phyloP scores from a whole-genome alignment of 2,113 vertebrate genomes.

The Rhinogobius similis region DNA sequence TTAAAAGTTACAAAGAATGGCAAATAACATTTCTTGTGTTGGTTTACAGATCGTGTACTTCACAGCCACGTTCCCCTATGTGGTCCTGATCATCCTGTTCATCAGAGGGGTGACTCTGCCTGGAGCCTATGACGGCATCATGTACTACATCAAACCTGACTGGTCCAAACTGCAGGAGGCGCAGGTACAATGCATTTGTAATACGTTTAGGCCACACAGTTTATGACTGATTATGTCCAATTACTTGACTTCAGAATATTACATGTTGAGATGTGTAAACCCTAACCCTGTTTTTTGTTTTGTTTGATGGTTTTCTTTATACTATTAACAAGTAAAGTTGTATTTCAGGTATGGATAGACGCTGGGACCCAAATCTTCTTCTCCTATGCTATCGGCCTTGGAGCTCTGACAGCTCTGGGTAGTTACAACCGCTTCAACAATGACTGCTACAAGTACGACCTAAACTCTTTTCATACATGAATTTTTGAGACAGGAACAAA shows the following conservation, averaged over 20 bases:
- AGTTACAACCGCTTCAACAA: slow-evolving; percentile 86
- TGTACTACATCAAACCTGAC: slow-evolving; percentile 80
- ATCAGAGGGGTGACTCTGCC: slow-evolving; percentile 79
- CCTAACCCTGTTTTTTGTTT: background rate
- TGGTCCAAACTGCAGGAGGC: slow-evolving; percentile 81
- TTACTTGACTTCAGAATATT: too few relatives aligned
- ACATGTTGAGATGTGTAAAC: too few relatives aligned
- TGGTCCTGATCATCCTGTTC: slow-evolving; percentile 80
- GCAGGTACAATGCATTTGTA: slow-evolving; percentile 59
- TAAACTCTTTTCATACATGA: background rate
- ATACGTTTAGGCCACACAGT: too few relatives aligned
- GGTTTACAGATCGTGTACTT: slow-evolving; percentile 80
- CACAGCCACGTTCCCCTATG: slow-evolving; percentile 81
- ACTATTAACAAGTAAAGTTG: background rate
- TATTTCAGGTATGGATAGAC: slow-evolving; percentile 81
- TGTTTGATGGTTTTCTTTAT: background rate
- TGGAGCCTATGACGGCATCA: slow-evolving; percentile 77
- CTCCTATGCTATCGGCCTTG: slow-evolving; percentile 83
- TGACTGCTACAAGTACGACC: slow-evolving; percentile 81
- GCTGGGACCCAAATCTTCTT: slow-evolving; percentile 84
- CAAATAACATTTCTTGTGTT: background rate
- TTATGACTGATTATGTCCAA: too few relatives aligned
- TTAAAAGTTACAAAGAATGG: background rate
- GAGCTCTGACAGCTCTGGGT: slow-evolving; percentile 81
- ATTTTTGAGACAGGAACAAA: background rate